A percentile compares a stretch with the other conserved stretches of the same genome.
Conservation (phyloP, 2,888 invertebrate species). For the Apamea epomidion region DNA sequence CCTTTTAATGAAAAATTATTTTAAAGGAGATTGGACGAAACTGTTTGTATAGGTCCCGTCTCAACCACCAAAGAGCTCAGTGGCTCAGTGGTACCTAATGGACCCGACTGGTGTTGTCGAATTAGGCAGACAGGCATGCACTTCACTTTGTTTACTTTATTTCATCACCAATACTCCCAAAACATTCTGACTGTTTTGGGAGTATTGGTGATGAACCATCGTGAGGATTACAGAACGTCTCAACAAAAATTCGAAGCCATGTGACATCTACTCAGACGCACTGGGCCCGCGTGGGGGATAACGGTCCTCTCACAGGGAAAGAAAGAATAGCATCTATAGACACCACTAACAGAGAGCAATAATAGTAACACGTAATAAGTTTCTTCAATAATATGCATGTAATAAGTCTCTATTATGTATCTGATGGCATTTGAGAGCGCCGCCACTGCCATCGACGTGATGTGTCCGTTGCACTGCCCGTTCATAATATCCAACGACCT, state of each 20-base stretch:
- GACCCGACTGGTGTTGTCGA: too few species aligned
- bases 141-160: too few species aligned
- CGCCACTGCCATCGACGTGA: slow-evolving; percentile 70
- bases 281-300: not conserved
- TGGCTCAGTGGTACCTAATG: too few species aligned
- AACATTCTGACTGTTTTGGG: too few species aligned
- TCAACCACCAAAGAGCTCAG: too few species aligned
- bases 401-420: slow-evolving; percentile 69
- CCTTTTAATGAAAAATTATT: not conserved
- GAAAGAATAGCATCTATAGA: not conserved
- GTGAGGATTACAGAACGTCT: not conserved
- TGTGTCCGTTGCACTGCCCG: slow-evolving; percentile 69
- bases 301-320: not conserved
- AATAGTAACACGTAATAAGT: not conserved
- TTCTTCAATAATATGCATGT: slow-evolving; percentile 3
- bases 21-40: not conserved
- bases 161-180: not conserved
- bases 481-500: slow-evolving; percentile 33
- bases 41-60: too few species aligned
- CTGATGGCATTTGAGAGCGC: slow-evolving; percentile 68
- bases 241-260: not conserved
- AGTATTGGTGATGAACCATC: too few species aligned
- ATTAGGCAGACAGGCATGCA: too few species aligned
- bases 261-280: not conserved
- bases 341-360: not conserved